Evolutionary conservation across 2,797 vertebrate species (phyloP).

Genomic region (Acrocephalus scirpaceus): DNA sequence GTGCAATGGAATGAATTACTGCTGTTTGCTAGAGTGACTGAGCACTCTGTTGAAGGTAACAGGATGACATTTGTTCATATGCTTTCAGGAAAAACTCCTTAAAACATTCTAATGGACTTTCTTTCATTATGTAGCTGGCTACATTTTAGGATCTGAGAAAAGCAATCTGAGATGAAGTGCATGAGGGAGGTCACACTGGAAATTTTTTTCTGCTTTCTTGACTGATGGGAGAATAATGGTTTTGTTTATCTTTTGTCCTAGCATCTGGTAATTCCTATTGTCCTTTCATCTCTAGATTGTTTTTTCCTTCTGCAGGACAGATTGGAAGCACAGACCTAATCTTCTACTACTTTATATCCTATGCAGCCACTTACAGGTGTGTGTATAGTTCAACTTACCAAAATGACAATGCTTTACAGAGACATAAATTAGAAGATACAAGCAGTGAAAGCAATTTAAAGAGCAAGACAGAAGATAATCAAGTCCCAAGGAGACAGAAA

Average conservation of each 20-base stretch:
- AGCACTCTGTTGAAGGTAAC: neutral
- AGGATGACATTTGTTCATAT: neutral
- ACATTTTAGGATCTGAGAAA: neutral
- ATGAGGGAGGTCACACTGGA: neutral
- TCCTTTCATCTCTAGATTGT: neutral
- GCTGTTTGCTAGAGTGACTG: neutral
- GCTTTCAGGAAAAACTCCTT: neutral
- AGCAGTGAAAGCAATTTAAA: slow-evolving; percentile 30
- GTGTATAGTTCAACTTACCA: neutral
- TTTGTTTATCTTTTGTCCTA: slow-evolving; percentile 31
- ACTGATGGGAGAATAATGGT: slow-evolving; percentile 25
- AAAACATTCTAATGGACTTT: neutral
- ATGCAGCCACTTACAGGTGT: neutral
- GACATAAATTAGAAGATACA: slow-evolving; percentile 36
- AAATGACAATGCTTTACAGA: slow-evolving; percentile 9
- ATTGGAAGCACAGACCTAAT: slow-evolving; percentile 25
- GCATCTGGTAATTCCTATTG: slow-evolving; percentile 17
- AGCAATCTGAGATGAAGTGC: neutral
- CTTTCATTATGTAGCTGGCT: neutral
- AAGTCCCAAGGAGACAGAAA: neutral
- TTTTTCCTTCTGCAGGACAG: slow-evolving; percentile 10
- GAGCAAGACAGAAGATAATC: slow-evolving; percentile 9
- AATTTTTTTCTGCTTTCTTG: neutral
- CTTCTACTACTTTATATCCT: slow-evolving; percentile 13
- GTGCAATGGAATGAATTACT: neutral